Base-by-base conservation (phyloP, 2,113 vertebrate species). In the Charadrius vociferus region DNA sequence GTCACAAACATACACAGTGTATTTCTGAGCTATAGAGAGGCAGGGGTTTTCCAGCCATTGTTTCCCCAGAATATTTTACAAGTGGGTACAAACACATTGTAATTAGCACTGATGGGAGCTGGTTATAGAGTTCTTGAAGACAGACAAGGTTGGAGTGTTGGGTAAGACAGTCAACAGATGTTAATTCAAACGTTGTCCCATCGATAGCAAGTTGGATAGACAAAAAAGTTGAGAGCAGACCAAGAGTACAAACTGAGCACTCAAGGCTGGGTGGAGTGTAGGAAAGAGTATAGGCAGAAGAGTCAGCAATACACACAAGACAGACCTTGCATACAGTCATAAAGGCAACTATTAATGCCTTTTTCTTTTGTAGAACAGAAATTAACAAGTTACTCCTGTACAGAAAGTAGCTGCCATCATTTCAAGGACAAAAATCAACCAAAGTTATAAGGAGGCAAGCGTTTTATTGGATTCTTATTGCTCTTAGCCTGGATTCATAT, bases 341-440 rank as follows among this genome's bases (percentile, higher is more conserved):
- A n/a, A 68, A 70, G 49, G 41, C 24, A 67, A 47, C 19, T 32
- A n/a, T 12, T 21, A 47, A 30, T 29, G 77, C 18, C 47, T 61
- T 59, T 36, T 83, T 12, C 37, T 62, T 88, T 81, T 53, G 71
- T 9, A 53, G 67, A 81, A 67, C 22, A 43, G 34, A 89, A 95
- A 84, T 50, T 17, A 95, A 78, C 63, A 61, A 53, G 39, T 79
- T 77, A 67, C n/a, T 84, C 79, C 68, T 52, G 27, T 21, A 82
- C 27, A 71, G 72, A 88, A 68, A 72, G 89, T 6, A 58, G 63
- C 16, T 72, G 39, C 26, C 47, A 89, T 13, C 47, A 58, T 49
- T 84, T 66, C 78, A 93, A 90, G 84, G 45, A 19, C 39, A 87
- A 95, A 92, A 95, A 53, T 27, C 78, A 96, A 61, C 22, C n/a